Conservation (phyloP, 2,113 vertebrate genomes). For the Donacobius atricapilla region DNA sequence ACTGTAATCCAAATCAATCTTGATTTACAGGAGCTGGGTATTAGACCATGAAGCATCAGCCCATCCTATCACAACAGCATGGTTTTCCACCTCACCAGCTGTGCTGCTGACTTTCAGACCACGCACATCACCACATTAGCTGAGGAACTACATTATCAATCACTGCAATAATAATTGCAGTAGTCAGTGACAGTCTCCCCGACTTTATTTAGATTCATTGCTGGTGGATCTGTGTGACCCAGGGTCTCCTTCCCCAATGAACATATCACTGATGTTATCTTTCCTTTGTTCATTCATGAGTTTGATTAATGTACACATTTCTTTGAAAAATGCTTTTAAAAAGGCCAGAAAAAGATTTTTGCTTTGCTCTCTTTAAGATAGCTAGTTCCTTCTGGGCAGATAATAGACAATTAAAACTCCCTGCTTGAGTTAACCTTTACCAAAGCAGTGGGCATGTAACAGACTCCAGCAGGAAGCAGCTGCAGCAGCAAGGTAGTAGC, state of each 20-base stretch:
- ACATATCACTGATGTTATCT: neutral
- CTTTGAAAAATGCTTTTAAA: neutral
- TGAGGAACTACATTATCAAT: conserved; percentile 18
- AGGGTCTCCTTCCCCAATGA: neutral
- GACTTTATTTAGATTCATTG: conserved; percentile 28
- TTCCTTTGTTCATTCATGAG: neutral
- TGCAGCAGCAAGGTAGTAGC: neutral
- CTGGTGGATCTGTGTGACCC: neutral
- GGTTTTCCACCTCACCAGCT: conserved; percentile 20
- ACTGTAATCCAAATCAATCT: conserved; percentile 9
- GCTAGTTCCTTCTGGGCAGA: neutral
- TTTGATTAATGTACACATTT: neutral
- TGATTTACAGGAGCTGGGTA: neutral
- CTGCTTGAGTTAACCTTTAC: conserved; percentile 20
- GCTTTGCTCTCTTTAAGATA: neutral
- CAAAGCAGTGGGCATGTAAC: neutral
- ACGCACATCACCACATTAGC: neutral
- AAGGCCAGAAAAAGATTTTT: neutral
- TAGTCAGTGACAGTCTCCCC: neutral
- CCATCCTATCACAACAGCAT: neutral
- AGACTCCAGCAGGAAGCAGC: neutral
- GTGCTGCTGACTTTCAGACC: conserved; percentile 38
- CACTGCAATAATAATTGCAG: conserved; percentile 18
- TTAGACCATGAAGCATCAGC: neutral
- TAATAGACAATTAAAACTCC: conserved; percentile 15